These are phyloP conservation scores for Aphaenogaster ashmeadi DNA, from an alignment of 1,140 invertebrate species.

Conservation along the genomic window DNA sequence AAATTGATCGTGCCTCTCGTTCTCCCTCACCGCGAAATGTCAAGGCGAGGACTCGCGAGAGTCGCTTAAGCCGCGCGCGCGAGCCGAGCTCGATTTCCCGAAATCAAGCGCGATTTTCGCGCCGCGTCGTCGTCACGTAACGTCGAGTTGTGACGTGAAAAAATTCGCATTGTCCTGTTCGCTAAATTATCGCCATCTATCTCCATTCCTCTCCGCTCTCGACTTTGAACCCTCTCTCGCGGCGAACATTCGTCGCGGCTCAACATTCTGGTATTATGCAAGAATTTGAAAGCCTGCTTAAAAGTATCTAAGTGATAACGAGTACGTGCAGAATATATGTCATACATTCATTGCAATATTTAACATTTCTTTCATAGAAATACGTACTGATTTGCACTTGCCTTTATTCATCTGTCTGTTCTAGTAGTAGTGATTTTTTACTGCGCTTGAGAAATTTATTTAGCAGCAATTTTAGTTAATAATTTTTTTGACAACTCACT, in stretches of 20 bases:
- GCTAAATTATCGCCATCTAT: constrained; percentile 30
- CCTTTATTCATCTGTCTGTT: not conserved
- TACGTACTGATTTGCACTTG: not conserved
- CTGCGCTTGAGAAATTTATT: not conserved
- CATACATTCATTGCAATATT: not conserved
- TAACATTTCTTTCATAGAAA: not conserved
- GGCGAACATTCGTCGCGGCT: not conserved
- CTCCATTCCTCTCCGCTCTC: not conserved
- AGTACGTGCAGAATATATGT: not conserved
- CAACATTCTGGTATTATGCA: not conserved
- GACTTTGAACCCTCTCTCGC: constrained; percentile 34
- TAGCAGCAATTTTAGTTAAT: not conserved
- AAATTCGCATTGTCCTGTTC: constrained; percentile 42
- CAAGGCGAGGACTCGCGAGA: constrained; percentile 45
- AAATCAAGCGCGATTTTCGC: constrained; percentile 36
- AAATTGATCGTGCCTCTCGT: constrained; percentile 52
- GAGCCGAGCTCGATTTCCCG: not conserved
- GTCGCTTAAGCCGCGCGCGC: not conserved
- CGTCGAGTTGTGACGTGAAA: constrained; percentile 54
- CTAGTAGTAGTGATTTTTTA: not conserved
- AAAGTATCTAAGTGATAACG: constrained; percentile 1
- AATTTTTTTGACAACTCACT: constrained; percentile 1
- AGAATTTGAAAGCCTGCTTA: not conserved
- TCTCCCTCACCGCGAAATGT: constrained; percentile 55
- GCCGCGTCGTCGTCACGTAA: constrained; percentile 28